These are phyloP conservation scores for Turdus rufiventris DNA, from an alignment of 2,113 vertebrate species.

Conservation along the genomic window DNA sequence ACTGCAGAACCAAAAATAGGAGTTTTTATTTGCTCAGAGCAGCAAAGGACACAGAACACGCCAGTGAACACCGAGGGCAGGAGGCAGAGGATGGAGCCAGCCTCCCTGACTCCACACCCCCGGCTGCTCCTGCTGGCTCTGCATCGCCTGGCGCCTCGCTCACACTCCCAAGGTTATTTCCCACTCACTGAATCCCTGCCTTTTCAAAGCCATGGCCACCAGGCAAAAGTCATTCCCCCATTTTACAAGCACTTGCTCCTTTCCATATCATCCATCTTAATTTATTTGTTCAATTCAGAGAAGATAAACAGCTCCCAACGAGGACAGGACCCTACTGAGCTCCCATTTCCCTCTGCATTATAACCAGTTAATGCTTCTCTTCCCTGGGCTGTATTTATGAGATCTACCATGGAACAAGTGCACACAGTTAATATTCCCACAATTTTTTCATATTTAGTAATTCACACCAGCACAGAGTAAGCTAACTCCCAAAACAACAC, in stretches of 20 bases:
- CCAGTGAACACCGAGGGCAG: fast-evolving
- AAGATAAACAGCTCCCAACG: fast-evolving
- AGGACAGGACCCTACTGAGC: background rate
- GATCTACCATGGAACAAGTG: background rate
- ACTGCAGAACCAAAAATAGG: background rate
- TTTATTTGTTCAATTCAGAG: background rate
- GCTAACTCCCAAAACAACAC: fast-evolving
- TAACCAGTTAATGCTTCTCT: background rate
- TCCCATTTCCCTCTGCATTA: background rate
- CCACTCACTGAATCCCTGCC: background rate
- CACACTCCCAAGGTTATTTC: background rate
- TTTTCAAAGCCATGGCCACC: fast-evolving
- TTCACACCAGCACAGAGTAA: background rate
- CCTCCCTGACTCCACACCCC: background rate
- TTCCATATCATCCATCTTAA: fast-evolving
- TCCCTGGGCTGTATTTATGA: background rate
- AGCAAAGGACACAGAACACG: background rate
- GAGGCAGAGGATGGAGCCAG: background rate
- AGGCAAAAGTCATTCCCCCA: fast-evolving
- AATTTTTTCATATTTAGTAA: fast-evolving
- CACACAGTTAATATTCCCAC: background rate
- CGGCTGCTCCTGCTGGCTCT: background rate
- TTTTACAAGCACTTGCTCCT: background rate
- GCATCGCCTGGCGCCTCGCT: fast-evolving
- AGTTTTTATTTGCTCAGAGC: background rate